phyloP scores from a whole-genome alignment of 2,113 vertebrate genomes.

The Scatophagus argus region DNA sequence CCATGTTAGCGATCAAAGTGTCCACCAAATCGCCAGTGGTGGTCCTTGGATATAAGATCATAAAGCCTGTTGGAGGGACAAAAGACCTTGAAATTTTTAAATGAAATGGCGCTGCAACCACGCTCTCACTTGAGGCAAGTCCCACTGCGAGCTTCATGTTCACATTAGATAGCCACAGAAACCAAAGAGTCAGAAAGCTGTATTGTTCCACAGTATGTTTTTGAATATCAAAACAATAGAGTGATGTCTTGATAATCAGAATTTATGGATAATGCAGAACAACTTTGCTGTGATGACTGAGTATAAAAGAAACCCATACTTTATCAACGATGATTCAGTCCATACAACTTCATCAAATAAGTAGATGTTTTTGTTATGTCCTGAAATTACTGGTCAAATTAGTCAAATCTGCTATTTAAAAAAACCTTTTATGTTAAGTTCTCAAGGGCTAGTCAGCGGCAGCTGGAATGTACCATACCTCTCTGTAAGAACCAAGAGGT shows the following conservation, averaged over 20 bases:
- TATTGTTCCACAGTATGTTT: not conserved
- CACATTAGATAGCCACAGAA: not conserved
- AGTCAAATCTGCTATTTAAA: not conserved
- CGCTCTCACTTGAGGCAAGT: not conserved
- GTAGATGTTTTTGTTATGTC: too few species aligned
- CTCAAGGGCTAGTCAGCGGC: too few species aligned
- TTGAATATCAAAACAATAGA: not conserved
- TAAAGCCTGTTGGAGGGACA: slow-evolving; percentile 3
- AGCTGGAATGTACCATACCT: too few species aligned
- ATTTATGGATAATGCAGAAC: too few species aligned
- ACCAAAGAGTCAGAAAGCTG: not conserved
- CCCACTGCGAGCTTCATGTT: not conserved
- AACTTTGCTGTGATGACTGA: too few species aligned
- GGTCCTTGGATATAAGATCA: slow-evolving; percentile 48
- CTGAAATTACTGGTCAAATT: not conserved
- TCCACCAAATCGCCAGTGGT: slow-evolving; percentile 27
- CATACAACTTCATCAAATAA: too few species aligned
- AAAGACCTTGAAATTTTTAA: slow-evolving; percentile 7
- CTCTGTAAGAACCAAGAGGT: not conserved
- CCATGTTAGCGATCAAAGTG: slow-evolving; percentile 67
- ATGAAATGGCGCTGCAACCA: not conserved
- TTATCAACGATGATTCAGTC: too few species aligned
- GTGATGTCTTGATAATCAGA: too few species aligned
- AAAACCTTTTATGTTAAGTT: not conserved
- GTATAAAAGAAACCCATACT: too few species aligned